Evolutionary conservation across 2,113 vertebrate species (phyloP).

Genomic region (Grantiella picta): DNA sequence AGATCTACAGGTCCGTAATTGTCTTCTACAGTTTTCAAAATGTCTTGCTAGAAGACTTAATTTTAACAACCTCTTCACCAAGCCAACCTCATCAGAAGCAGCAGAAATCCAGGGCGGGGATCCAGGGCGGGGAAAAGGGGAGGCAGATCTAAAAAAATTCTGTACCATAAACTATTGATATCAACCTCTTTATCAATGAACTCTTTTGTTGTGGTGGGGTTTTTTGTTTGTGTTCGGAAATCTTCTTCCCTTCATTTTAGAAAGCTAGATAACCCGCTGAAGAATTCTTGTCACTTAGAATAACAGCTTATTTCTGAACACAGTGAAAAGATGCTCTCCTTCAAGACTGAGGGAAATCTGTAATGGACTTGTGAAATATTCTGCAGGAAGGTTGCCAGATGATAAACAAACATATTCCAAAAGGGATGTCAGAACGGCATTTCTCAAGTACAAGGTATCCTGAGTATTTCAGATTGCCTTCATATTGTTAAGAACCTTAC

Average conservation of each 20-base stretch:
- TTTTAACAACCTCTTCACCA: background rate
- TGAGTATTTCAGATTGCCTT: background rate
- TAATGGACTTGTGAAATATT: background rate
- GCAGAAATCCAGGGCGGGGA: too few species aligned
- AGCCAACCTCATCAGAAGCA: background rate
- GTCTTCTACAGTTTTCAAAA: background rate
- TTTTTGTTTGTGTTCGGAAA: background rate
- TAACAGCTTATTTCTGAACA: background rate
- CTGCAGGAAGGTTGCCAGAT: background rate
- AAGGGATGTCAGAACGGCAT: background rate
- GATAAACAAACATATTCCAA: background rate
- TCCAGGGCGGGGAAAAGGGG: too few species aligned
- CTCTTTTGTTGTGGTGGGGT: background rate
- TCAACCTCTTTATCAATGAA: background rate
- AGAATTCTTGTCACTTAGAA: background rate
- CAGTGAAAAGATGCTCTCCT: background rate
- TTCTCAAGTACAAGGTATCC: background rate
- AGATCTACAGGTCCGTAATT: background rate
- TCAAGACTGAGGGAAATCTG: background rate
- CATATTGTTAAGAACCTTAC: background rate
- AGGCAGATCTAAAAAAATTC: background rate
- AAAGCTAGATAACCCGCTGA: background rate
- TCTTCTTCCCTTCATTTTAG: background rate
- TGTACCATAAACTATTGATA: background rate
- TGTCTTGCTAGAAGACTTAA: background rate